Base-by-base conservation (phyloP, 2,797 vertebrate genomes). In the Aythya fuligula region DNA sequence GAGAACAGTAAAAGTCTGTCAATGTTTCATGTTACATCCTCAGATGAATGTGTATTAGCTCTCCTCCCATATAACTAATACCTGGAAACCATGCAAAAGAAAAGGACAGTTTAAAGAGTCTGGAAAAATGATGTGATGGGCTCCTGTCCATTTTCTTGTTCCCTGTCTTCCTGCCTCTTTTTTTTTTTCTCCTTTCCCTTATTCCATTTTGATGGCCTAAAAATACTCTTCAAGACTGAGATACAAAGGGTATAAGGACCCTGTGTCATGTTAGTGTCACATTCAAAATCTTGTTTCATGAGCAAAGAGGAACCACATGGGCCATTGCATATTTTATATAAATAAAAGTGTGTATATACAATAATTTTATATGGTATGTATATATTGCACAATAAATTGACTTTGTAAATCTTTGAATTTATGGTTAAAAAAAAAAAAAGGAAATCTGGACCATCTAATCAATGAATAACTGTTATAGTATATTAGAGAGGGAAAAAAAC, bases 11-110 rank as follows among this genome's bases (percentile, higher is more conserved):
- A 65, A 97, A 94, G 49, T 56, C 41, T 78, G 11, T 71, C 85
- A 88, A 74, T 78, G 30, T 78, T 90, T 93, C 78, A 76, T 88
- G 65, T 87, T 94, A 51, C 36, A 73, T 85, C 74, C 54, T 95
- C 45, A 62, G 56, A 87, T 61, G 91, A 92, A 91, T 80, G 32
- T 30, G 20, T 57, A 62, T 70, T 85, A 74, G 49, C 65, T 89
- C 80, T 54, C 78, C 77, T 83, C 18, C 60, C 54, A 79, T 69
- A 82, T 95, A 57, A 60, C n/a, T 90, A 72, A 76, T 79, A 84
- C 69, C 62, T 93, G 56, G 67, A 93, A 71, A 79, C 22, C 75
- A 67, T 61, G 34, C 70, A 70, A 66, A 92, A 93, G 54, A 67
- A 92, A 73, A 45, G 6, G 16, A 65, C 41, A 54, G 47, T 34